These are phyloP conservation scores for Microctonus brassicae DNA, from an alignment of 2,888 invertebrate species.

Conservation along the genomic window DNA sequence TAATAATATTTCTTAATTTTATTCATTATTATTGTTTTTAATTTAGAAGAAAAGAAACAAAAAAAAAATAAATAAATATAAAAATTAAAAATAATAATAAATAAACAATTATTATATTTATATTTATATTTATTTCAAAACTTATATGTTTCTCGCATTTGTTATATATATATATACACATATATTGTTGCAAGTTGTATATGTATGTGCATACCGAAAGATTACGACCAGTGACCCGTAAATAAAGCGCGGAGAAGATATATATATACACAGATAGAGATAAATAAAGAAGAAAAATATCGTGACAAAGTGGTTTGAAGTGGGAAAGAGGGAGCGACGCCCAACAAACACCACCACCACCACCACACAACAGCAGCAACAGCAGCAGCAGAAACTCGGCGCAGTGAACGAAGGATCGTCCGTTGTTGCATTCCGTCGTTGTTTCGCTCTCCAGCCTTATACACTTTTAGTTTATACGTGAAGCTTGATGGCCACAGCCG, in stretches of 20 bases:
- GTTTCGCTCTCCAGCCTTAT: not conserved
- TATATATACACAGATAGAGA: constrained; percentile 19
- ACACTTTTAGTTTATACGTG: not conserved
- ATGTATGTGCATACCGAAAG: constrained; percentile 52
- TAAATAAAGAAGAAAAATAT: constrained; percentile 3
- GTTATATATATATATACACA: constrained; percentile 12
- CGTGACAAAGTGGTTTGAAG: constrained; percentile 17
- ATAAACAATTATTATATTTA: too few species aligned
- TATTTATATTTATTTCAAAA: constrained; percentile 3
- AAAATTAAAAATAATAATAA: too few species aligned
- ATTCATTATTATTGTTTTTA: too few species aligned
- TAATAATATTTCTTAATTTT: too few species aligned
- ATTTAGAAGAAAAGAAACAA: too few species aligned
- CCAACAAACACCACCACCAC: too few species aligned
- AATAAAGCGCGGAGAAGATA: constrained; percentile 41
- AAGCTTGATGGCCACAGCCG: not conserved
- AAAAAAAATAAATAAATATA: too few species aligned
- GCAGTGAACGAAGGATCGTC: constrained; percentile 8
- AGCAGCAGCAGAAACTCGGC: not conserved
- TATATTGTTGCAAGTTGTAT: constrained; percentile 27
- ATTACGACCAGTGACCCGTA: constrained; percentile 55
- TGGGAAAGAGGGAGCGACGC: constrained; percentile 24
- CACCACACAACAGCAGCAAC: too few species aligned
- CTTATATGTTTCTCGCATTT: constrained; percentile 5
- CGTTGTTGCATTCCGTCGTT: constrained; percentile 27